Base-by-base conservation (phyloP, 64 coral and sea anemone species). In the Hydrozoanthus tunicans region DNA sequence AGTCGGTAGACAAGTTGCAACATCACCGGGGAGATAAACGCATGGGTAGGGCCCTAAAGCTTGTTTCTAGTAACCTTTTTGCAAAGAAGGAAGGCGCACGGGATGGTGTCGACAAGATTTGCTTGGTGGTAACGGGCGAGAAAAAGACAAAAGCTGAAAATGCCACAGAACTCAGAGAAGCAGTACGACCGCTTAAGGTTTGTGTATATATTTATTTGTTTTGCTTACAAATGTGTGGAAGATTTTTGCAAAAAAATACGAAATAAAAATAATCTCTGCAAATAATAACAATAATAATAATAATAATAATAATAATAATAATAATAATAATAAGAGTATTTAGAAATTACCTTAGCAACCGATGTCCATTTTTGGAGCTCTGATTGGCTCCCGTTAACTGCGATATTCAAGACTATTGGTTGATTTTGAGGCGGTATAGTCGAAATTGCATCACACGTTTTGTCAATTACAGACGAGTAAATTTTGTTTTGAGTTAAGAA, bases 131-230 rank as follows among this genome's bases (percentile, higher is more conserved):
- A 12, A 81, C 92, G 24, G 89, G 90, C 72, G 85, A 17, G 63
- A 89, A 89, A 71, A 65, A 90, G n/a, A 2, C 53, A 56, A 23
- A 52, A 56, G 56, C 23, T 3, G 59, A 70, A 17, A 43, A 76
- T 32, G 67, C 65, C 9, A 27, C 62, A 14, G 66, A 32, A 51
- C 85, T 93, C 17, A 89, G 73, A 53, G 66, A 89, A 62, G 94
- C 91, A 3, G 88, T 79, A 17, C 80, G 73, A 14, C 91, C 94
- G 1, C 65, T 96, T 9, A 83, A 83, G 81, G 81, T 83, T 66
- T 51, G 80, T 64, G 14, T 66, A 14, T 67, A 20, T 23, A 55
- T n/a, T 15, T 71, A 25, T 78, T 54, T 51, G 51, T 13, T 11
- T 55, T 53, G 8, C 4, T 12, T 13, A 11, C 54, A 56, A 8